Percentiles rank a stretch among this genome's conserved stretches.
phyloP scores from a whole-genome alignment of 92 coral and sea anemone genomes.

The Diadumene lineata region DNA sequence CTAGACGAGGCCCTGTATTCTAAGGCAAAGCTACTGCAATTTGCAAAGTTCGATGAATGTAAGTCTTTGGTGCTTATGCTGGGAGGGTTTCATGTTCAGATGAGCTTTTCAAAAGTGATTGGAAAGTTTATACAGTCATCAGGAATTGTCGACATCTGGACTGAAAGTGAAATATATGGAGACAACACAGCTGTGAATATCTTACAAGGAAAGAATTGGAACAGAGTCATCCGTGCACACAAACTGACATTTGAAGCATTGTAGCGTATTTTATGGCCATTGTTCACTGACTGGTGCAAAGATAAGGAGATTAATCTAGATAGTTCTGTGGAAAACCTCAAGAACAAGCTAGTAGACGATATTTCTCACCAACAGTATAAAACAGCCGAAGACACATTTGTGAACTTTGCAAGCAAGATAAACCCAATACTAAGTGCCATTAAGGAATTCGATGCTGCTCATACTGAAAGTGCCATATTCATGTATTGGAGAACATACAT shows the following conservation, averaged over 20 bases:
- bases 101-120: constrained; percentile 57
- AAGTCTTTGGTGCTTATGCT: constrained; percentile 43
- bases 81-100: constrained; percentile 64
- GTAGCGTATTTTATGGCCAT: constrained; percentile 41
- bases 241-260: constrained; percentile 41
- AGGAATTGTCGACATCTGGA: constrained; percentile 51
- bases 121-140: constrained; percentile 57
- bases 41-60: constrained; percentile 38
- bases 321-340: constrained; percentile 33
- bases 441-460: constrained; percentile 44
- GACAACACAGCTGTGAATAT: constrained; percentile 59
- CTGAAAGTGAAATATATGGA: constrained; percentile 34
- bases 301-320: constrained; percentile 37
- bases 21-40: constrained; percentile 51
- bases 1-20: constrained; percentile 45
- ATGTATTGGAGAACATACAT: constrained; percentile 67
- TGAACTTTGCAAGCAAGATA: background rate
- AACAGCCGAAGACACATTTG: background rate
- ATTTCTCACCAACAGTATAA: constrained; percentile 15
- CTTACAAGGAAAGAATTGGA: constrained; percentile 74
- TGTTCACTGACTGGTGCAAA: constrained; percentile 24
- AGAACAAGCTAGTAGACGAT: constrained; percentile 27
- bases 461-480: constrained; percentile 49
- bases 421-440: constrained; percentile 6
- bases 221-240: constrained; percentile 60